Conservation (phyloP, 2,113 vertebrate genomes). For the Uropsilus gracilis region DNA sequence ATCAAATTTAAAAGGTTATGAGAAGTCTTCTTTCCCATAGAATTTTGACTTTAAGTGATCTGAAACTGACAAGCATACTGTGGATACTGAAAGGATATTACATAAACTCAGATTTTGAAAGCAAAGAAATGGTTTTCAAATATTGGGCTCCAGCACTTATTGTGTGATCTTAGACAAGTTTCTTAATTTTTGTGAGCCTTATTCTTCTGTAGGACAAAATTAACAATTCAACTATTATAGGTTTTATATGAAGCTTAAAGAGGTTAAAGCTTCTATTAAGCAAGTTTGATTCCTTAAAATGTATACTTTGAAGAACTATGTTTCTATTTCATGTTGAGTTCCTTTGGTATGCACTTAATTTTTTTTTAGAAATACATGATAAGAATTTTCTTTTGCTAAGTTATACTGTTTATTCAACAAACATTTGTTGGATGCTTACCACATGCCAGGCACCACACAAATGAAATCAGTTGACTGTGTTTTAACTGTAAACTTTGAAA, state of each 20-base stretch:
- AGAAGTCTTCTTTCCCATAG: background rate
- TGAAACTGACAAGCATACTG: background rate
- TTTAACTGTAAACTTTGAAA: background rate
- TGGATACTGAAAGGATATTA: background rate
- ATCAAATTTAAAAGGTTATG: background rate
- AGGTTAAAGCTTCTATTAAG: background rate
- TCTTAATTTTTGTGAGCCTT: background rate
- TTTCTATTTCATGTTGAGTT: background rate
- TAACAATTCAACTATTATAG: background rate
- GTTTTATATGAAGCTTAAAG: background rate
- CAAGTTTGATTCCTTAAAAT: background rate
- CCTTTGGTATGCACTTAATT: background rate
- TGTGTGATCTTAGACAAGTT: background rate
- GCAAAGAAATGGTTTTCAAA: background rate
- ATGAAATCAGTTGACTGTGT: background rate
- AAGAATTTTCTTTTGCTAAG: conserved; percentile 25
- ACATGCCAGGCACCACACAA: background rate
- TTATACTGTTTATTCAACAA: background rate
- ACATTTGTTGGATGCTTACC: background rate
- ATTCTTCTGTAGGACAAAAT: background rate
- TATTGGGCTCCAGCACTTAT: background rate
- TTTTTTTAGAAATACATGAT: background rate
- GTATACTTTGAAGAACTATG: background rate
- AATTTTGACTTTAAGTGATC: background rate
- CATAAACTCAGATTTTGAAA: background rate